Base-by-base conservation (phyloP, 2,113 vertebrate genomes). In the Nerophis ophidion region DNA sequence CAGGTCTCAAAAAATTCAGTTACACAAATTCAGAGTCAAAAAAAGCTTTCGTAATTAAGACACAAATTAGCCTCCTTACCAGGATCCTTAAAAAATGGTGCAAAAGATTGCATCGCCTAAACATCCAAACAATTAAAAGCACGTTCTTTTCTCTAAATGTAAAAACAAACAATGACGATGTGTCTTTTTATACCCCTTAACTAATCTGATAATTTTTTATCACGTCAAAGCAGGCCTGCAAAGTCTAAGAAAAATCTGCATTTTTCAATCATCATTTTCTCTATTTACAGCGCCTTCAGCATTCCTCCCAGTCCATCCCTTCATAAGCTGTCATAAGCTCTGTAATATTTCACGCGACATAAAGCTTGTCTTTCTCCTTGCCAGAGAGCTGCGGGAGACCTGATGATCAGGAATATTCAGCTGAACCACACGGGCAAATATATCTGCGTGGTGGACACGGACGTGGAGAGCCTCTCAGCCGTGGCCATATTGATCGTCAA, bases 351-450 rank as follows among this genome's bases (percentile, higher is more conserved):
- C 73, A 80, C 85, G 84, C 74, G 72, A 76, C 73, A 75, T 84
- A 80, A 77, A 69, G 61, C 68, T 72, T 72, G 76, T 46, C 66
- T 50, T 76, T 60, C 68, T 76, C 58, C 50, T 75, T 70, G 53
- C 40, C 81, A 98, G 94, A 92, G 92, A 72, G 85, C 91, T 0
- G 92, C 94, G 0, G 94, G 93, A 5, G 95, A 96, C 81, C 69
- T 98, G 57, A 93, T 96, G 94, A 95, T 96, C 76, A 93, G 94
- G 74, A 96, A 94, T 83, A 93, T 95, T 77, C 94, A 96, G 81
- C 86, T 98, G 80, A 92, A 91, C 56, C 94, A 98, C 7, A 92
- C 90, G 4, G 94, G 94, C 19, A 93, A 91, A 66, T 96, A 96
- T 0, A 91, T 95, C 47, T 98, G 94, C 13, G 91, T 91, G 88